Percentiles rank a stretch among this genome's conserved stretches.
These are phyloP conservation scores for Hippocampus zosterae DNA, from an alignment of 2,113 vertebrate species.

Conservation along the genomic window DNA sequence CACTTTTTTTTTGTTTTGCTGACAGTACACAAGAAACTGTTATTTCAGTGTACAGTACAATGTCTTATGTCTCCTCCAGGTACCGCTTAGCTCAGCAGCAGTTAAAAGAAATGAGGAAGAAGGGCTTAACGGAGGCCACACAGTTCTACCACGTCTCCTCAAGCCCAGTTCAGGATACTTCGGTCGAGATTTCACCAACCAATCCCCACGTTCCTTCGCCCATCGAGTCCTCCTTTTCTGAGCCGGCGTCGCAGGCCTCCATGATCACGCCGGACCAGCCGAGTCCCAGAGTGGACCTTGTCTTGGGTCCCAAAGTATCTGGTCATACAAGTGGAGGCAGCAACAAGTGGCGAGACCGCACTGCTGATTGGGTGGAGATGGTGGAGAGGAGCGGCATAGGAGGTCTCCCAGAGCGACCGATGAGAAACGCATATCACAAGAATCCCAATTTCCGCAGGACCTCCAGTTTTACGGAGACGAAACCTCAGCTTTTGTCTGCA, in stretches of 20 bases:
- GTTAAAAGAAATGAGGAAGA: conserved; percentile 96
- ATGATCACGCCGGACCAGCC: conserved; percentile 59
- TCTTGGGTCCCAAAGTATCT: conserved; percentile 57
- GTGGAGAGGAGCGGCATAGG: conserved; percentile 68
- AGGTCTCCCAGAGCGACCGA: conserved; percentile 15
- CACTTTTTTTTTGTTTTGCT: no score
- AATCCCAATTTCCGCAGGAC: conserved; percentile 85
- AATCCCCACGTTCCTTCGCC: conserved; percentile 55
- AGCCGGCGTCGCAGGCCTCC: conserved; percentile 48
- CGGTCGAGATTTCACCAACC: conserved; percentile 69
- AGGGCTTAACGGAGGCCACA: conserved; percentile 87
- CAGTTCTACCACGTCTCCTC: conserved; percentile 93
- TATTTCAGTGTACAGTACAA: background rate
- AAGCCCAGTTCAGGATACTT: conserved; percentile 83
- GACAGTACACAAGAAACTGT: background rate
- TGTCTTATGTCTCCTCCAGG: conserved; percentile 26
- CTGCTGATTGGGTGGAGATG: conserved; percentile 79
- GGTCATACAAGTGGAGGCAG: conserved; percentile 49
- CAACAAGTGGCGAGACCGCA: conserved; percentile 70
- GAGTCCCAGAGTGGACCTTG: conserved; percentile 69
- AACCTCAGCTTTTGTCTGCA: conserved; percentile 68
- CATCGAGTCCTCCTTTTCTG: conserved; percentile 71
- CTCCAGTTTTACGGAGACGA: conserved; percentile 86
- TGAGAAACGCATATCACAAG: conserved; percentile 51
- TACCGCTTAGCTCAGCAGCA: conserved; percentile 95